Evolutionary conservation across 1,140 invertebrate species (phyloP).

Genomic region (Theocolax elegans): DNA sequence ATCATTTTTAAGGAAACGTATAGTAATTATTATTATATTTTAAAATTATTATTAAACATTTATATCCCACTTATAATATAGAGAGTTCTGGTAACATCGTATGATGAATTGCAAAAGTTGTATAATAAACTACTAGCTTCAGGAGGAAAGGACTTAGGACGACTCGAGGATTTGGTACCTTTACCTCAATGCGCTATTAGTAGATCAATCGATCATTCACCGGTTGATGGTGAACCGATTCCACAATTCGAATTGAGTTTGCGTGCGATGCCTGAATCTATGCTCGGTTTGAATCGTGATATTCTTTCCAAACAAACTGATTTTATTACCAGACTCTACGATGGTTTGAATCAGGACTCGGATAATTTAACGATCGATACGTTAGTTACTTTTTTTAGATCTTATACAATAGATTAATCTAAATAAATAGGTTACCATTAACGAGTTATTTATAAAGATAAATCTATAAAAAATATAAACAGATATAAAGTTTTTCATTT

Average conservation of each 20-base stretch:
- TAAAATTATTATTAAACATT: background rate
- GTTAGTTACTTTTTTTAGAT: no score
- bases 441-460: no score
- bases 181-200: background rate
- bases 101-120: constrained; percentile 50
- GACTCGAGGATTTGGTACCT: constrained; percentile 44
- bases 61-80: background rate
- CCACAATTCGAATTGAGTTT: constrained; percentile 41
- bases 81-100: constrained; percentile 45
- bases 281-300: constrained; percentile 40
- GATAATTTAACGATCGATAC: no score
- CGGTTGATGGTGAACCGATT: constrained; percentile 39
- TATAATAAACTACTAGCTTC: constrained; percentile 51
- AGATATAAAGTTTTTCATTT: no score
- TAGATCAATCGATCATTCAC: constrained; percentile 17
- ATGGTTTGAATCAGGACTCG: no score
- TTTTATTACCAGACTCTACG: constrained; percentile 42
- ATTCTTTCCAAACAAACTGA: constrained; percentile 42
- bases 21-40: no score
- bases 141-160: constrained; percentile 55
- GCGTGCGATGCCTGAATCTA: constrained; percentile 35
- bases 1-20: no score
- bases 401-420: no score
- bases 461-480: no score
- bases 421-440: no score